Evolutionary conservation across 1,140 invertebrate genomes (phyloP).

Genomic region (Brachionus rubens): DNA sequence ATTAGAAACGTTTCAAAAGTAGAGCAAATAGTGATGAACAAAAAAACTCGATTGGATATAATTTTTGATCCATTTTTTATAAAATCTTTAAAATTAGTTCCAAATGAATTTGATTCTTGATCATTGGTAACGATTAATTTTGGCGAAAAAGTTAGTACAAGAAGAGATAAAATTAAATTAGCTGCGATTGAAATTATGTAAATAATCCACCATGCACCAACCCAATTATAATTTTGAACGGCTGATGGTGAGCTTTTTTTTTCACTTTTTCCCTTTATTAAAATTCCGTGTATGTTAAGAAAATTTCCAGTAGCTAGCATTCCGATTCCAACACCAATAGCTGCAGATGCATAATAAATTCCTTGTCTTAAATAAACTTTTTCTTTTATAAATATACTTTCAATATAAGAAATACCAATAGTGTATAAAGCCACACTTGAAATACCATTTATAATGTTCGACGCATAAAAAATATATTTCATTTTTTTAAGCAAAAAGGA

Average conservation of each 20-base stretch:
- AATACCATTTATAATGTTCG: conserved; percentile 33
- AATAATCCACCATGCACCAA: conserved; percentile 45
- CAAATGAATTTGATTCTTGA: not conserved
- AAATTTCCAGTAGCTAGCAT: conserved; percentile 36
- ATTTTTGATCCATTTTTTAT: not conserved
- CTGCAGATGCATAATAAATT: conserved; percentile 24
- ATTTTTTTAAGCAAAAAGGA: not conserved
- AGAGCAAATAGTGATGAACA: not conserved
- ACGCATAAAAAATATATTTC: conserved; percentile 21
- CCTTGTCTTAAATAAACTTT: conserved; percentile 23
- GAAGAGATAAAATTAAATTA: conserved; percentile 2
- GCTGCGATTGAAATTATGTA: not conserved
- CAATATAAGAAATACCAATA: conserved; percentile 39
- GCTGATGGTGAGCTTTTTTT: not conserved
- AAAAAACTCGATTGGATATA: not conserved
- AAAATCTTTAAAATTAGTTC: conserved; percentile 1
- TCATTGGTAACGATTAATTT: not conserved
- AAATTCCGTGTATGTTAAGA: conserved; percentile 1
- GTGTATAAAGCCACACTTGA: conserved; percentile 31
- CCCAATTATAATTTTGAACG: not conserved
- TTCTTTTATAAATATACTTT: conserved; percentile 22
- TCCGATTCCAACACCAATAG: conserved; percentile 42
- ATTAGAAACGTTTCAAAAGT: conserved; percentile 44
- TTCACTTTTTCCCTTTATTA: no score
- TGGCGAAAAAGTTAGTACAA: conserved; percentile 2